These are phyloP conservation scores for Elegia similella DNA, from an alignment of 2,888 invertebrate genomes.

Conservation along the genomic window DNA sequence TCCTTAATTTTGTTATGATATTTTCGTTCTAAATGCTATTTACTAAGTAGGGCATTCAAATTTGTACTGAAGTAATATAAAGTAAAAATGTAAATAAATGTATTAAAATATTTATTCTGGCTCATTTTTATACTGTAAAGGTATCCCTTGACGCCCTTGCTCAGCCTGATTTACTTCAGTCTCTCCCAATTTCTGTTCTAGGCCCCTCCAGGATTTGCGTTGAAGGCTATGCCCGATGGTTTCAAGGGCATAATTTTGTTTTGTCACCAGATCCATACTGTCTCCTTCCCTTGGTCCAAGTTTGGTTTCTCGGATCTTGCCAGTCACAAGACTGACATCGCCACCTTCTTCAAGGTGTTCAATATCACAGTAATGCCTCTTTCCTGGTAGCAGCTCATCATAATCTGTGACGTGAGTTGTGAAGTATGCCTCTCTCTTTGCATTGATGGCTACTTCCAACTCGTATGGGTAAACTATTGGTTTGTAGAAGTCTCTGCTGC, in stretches of 20 bases:
- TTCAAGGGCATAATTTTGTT: slow-evolving; percentile 76
- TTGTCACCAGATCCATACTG: slow-evolving; percentile 63
- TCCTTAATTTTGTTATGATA: not conserved
- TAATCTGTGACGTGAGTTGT: slow-evolving; percentile 88
- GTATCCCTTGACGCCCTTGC: slow-evolving; percentile 89
- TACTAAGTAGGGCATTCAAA: not conserved
- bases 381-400: slow-evolving; percentile 86
- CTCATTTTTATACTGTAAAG: slow-evolving; percentile 85
- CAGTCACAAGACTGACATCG: slow-evolving; percentile 90
- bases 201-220: slow-evolving; percentile 90
- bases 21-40: slow-evolving; percentile 15
- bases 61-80: slow-evolving; percentile 3
- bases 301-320: slow-evolving; percentile 82
- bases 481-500: slow-evolving; percentile 92
- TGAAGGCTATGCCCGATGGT: slow-evolving; percentile 84
- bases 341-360: slow-evolving; percentile 58
- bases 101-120: slow-evolving; percentile 42
- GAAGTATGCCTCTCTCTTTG: slow-evolving; percentile 76
- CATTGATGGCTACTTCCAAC: slow-evolving; percentile 91
- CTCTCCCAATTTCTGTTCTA: slow-evolving; percentile 90
- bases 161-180: slow-evolving; percentile 85
- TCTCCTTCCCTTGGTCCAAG: slow-evolving; percentile 53
- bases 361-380: slow-evolving; percentile 73
- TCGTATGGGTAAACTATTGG: slow-evolving; percentile 96
- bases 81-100: slow-evolving; percentile 23